These are phyloP conservation scores for Cephus cinctus DNA, from an alignment of 1,140 invertebrate genomes.

Conservation along the genomic window DNA sequence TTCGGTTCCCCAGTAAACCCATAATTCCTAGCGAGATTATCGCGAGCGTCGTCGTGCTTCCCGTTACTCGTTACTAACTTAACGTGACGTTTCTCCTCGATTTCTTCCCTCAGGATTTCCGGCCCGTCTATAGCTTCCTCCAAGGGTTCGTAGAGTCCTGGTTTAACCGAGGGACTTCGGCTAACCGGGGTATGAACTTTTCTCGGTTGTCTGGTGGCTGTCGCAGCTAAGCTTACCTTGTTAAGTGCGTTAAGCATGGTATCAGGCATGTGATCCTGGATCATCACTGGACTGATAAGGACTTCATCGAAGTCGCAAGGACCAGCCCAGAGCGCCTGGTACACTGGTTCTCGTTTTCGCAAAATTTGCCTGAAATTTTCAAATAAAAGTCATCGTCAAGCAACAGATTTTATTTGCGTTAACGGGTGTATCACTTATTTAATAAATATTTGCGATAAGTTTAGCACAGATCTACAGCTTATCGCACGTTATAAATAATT, in stretches of 20 bases:
- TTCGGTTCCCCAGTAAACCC: too few species aligned
- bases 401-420: too few species aligned
- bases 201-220: conserved; percentile 14
- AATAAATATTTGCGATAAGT: too few species aligned
- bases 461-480: too few species aligned
- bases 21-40: background rate
- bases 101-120: conserved; percentile 14
- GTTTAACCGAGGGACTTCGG: conserved; percentile 36
- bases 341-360: conserved; percentile 75
- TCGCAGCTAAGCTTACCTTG: conserved; percentile 65
- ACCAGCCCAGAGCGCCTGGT: conserved; percentile 87
- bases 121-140: conserved; percentile 33
- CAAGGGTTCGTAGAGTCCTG: conserved; percentile 44
- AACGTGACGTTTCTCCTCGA: background rate
- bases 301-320: conserved; percentile 89
- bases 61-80: background rate
- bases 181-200: conserved; percentile 25
- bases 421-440: too few species aligned
- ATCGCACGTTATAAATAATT: too few species aligned
- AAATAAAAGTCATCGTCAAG: conserved; percentile 1
- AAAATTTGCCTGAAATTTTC: conserved; percentile 63
- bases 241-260: conserved; percentile 83
- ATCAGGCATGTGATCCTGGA: conserved; percentile 93
- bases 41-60: background rate
- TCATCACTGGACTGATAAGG: conserved; percentile 87